Evolutionary conservation across 30 jellyfish, hydroid and myxozoan species (phyloP).

Genomic region (Aurelia coerulea): DNA sequence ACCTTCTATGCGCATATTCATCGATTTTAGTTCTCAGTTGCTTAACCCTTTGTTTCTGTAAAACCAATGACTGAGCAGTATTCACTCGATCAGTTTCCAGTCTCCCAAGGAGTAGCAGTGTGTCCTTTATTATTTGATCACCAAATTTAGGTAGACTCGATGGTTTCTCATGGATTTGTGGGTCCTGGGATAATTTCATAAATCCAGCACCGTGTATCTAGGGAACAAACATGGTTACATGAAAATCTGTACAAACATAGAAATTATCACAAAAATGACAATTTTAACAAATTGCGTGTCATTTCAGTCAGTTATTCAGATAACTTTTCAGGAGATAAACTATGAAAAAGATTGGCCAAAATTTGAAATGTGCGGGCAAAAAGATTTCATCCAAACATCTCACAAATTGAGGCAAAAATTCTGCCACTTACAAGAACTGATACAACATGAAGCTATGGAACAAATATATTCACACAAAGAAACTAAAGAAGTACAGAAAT

Average conservation of each 20-base stretch:
- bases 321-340: too few species aligned
- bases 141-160: constrained; percentile 25
- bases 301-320: too few species aligned
- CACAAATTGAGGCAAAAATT: too few species aligned
- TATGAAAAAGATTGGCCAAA: too few species aligned
- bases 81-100: constrained; percentile 79
- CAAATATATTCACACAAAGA: too few species aligned
- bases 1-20: constrained; percentile 76
- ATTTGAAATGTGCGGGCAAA: too few species aligned
- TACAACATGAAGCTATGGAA: too few species aligned
- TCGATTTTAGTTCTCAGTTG: constrained; percentile 57
- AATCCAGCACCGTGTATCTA: constrained; percentile 69
- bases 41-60: constrained; percentile 65
- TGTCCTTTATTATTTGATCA: constrained; percentile 41
- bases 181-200: not conserved
- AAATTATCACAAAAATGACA: too few species aligned
- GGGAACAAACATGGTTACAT: not conserved
- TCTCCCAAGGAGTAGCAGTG: constrained; percentile 68
- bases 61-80: constrained; percentile 54
- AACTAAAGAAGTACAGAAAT: too few species aligned
- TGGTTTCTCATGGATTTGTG: not conserved
- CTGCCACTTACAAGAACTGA: too few species aligned
- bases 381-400: too few species aligned
- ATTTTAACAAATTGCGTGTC: too few species aligned
- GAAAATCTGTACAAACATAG: not conserved